Conservation (phyloP, 2,888 invertebrate species). For the Aspidiotus destructor region DNA sequence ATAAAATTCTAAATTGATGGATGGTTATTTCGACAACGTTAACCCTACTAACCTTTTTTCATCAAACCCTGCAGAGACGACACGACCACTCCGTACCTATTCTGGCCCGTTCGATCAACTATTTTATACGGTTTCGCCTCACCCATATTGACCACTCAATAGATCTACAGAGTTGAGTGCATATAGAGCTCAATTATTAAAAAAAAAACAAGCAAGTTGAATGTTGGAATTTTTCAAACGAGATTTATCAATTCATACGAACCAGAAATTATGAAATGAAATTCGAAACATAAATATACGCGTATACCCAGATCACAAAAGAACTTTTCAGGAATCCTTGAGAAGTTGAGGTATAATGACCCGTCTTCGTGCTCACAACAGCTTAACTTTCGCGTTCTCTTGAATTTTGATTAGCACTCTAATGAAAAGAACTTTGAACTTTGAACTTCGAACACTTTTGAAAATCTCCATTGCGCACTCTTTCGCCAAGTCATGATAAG, state of each 20-base stretch:
- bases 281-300: neutral
- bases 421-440: too few species aligned
- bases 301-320: neutral
- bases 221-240: neutral
- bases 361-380: neutral
- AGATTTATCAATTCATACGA: neutral
- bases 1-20: neutral
- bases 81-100: constrained; percentile 73
- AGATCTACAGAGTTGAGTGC: neutral
- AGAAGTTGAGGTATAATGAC: neutral
- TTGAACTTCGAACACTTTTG: too few species aligned
- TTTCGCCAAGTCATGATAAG: too few species aligned
- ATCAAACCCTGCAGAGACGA: constrained; percentile 67
- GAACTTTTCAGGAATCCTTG: too few species aligned
- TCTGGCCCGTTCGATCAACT: constrained; percentile 66
- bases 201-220: neutral
- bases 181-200: neutral
- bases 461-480: too few species aligned
- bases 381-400: too few species aligned
- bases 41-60: constrained; percentile 45
- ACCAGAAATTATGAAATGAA: neutral
- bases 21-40: neutral
- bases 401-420: too few species aligned
- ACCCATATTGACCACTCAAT: constrained; percentile 13
- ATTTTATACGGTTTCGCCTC: constrained; percentile 56